Conservation (phyloP, 2,888 invertebrate genomes). For the Limenitis arthemis region DNA sequence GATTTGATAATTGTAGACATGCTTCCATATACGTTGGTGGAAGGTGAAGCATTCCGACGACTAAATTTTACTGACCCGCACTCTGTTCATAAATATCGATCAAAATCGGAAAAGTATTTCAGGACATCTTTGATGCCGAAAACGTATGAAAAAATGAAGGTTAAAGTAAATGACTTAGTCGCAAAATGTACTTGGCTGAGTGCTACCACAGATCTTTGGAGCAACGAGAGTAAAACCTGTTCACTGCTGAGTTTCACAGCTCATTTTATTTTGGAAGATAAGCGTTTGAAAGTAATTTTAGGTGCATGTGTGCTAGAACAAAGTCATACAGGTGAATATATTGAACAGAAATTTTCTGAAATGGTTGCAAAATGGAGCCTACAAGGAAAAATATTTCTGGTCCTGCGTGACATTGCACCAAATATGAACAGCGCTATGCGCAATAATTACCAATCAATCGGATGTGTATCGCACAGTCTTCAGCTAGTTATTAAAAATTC, state of each 20-base stretch:
- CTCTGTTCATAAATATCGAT: slow-evolving; percentile 18
- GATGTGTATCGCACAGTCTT: background rate
- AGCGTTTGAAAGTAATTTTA: slow-evolving; percentile 19
- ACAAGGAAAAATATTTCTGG: slow-evolving; percentile 6
- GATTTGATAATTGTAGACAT: slow-evolving; percentile 29
- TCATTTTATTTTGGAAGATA: slow-evolving; percentile 16
- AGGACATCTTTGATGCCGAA: slow-evolving; percentile 26
- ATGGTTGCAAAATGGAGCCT: slow-evolving; percentile 10
- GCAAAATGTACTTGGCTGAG: slow-evolving; percentile 21
- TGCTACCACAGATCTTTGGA: slow-evolving; percentile 20
- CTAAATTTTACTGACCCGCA: slow-evolving; percentile 26
- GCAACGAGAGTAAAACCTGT: slow-evolving; percentile 21
- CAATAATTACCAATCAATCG: background rate
- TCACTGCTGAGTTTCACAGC: slow-evolving; percentile 21
- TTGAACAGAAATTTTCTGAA: slow-evolving; percentile 12
- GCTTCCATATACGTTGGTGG: slow-evolving; percentile 30
- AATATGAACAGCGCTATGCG: slow-evolving; percentile 8
- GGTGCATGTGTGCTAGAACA: slow-evolving; percentile 18
- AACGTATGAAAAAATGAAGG: slow-evolving; percentile 25
- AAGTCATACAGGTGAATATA: slow-evolving; percentile 10
- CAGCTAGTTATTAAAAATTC: background rate
- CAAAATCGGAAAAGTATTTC: slow-evolving; percentile 26
- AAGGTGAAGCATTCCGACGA: slow-evolving; percentile 26
- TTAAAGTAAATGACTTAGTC: slow-evolving; percentile 10
- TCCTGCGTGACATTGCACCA: slow-evolving; percentile 8